Percentiles rank a stretch among this genome's conserved stretches.
These are phyloP conservation scores for Zophobas morio DNA, from an alignment of 1,140 invertebrate species.

Conservation along the genomic window DNA sequence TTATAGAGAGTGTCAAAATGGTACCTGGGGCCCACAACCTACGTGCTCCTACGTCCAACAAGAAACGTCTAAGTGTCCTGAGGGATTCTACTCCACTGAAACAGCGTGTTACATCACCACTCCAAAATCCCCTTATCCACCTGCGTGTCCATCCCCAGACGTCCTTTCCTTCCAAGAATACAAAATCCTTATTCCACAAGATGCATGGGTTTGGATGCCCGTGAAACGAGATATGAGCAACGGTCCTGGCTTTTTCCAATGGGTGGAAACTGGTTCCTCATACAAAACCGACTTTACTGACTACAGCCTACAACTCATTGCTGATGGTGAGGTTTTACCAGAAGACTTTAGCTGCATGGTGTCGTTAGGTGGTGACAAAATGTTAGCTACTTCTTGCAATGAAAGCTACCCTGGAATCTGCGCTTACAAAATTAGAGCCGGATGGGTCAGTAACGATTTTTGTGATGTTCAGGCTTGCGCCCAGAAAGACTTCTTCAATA, in stretches of 20 bases:
- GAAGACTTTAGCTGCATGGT: background rate
- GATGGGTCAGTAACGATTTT: background rate
- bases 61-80: slow-evolving; percentile 3
- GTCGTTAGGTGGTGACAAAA: background rate
- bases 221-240: slow-evolving; percentile 20
- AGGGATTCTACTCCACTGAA: background rate
- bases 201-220: slow-evolving; percentile 20
- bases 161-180: background rate
- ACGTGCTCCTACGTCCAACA: background rate
- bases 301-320: no score
- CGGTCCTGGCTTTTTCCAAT: slow-evolving; percentile 18
- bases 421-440: background rate
- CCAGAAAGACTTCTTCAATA: background rate
- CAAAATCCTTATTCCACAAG: background rate
- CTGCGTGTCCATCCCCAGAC: background rate
- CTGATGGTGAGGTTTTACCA: no score
- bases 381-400: background rate
- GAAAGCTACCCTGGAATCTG: background rate
- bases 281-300: background rate
- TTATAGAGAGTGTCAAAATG: background rate
- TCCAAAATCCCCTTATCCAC: background rate
- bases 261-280: slow-evolving; percentile 5
- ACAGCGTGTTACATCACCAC: background rate
- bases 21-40: background rate
- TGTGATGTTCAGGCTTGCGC: background rate